Conservation (phyloP, 2,888 invertebrate species). For the Cosmopolites sordidus region DNA sequence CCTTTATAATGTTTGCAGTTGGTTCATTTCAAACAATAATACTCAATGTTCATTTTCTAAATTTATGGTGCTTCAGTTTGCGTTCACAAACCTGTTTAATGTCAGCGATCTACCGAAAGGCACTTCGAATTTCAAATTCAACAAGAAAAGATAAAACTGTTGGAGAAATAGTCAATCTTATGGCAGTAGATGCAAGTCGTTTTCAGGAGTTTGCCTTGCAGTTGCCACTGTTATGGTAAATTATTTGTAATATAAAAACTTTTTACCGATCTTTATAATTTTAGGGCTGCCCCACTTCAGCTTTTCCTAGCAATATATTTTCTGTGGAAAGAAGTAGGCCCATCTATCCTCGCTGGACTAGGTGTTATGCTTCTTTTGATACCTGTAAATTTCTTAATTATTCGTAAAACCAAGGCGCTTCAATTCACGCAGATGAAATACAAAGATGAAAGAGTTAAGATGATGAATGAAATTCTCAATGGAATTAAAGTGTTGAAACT, state of each 20-base stretch:
- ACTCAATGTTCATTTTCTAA: conserved; percentile 54
- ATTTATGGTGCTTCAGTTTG: conserved; percentile 54
- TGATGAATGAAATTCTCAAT: conserved; percentile 55
- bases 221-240: conserved; percentile 48
- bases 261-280: no score
- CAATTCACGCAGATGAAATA: conserved; percentile 52
- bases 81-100: conserved; percentile 53
- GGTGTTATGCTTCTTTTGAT: conserved; percentile 52
- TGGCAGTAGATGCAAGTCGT: conserved; percentile 49
- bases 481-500: conserved; percentile 59
- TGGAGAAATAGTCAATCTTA: conserved; percentile 52
- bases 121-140: conserved; percentile 44
- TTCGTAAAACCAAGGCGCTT: conserved; percentile 47
- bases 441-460: conserved; percentile 55
- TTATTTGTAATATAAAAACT: no score
- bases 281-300: conserved; percentile 50
- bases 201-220: conserved; percentile 48
- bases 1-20: conserved; percentile 50
- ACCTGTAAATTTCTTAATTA: conserved; percentile 50
- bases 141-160: conserved; percentile 47
- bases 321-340: conserved; percentile 51
- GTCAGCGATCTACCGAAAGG: conserved; percentile 54
- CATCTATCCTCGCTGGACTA: conserved; percentile 58
- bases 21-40: conserved; percentile 52
- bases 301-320: conserved; percentile 53